Evolutionary conservation across 2,888 invertebrate species (phyloP), one percentile per base, ranked within the genome.

Genomic region (Dryocosmus kuriphilus): DNA sequence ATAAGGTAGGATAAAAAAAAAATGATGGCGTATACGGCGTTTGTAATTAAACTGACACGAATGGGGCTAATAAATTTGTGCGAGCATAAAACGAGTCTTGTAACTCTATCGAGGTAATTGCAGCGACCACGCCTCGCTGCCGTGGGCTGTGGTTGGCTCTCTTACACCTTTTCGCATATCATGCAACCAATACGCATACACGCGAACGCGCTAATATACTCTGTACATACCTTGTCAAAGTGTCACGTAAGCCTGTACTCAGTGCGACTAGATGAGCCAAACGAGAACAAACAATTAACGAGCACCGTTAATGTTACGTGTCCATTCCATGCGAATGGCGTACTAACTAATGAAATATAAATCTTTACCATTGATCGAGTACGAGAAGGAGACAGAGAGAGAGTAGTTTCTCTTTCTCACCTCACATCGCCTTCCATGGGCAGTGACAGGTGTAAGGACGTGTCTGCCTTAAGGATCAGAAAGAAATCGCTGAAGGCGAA

Each of bases 91-190:
- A 87, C 88, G 87, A 88, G 88, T 87, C 88, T 89, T 89, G 89
- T 89, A 90, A 89, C 88, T 89, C 87, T 89, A 89, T 89, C 89
- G 86, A 86, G 89, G 86, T 89, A 90, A 89, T 90, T 89, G 88
- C 87, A 76, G 82, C 83, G 87, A 86, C 89, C 89, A 89, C 89
- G 88, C 89, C 89, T 88, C 86, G 86, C 82, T 84, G 86, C 87
- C 86, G 85, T 85, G 82, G 85, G 85, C 85, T 84, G 82, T 81
- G 80, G 81, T 84, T 81, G 82, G 81, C 76, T 82, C 76, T 82
- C 85, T 88, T 86, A 84, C 87, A 86, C 86, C 86, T 86, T 86
- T 84, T 83, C 84, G 80, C 85, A 85, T 84, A 85, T 83, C 85
- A 77, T 63, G 38, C 73, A 63, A 63, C 61, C 71, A 35, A 46